Percentiles rank a stretch among this genome's conserved stretches.
Evolutionary conservation across 2,888 invertebrate genomes (phyloP).

Genomic region (Euproctis similis): DNA sequence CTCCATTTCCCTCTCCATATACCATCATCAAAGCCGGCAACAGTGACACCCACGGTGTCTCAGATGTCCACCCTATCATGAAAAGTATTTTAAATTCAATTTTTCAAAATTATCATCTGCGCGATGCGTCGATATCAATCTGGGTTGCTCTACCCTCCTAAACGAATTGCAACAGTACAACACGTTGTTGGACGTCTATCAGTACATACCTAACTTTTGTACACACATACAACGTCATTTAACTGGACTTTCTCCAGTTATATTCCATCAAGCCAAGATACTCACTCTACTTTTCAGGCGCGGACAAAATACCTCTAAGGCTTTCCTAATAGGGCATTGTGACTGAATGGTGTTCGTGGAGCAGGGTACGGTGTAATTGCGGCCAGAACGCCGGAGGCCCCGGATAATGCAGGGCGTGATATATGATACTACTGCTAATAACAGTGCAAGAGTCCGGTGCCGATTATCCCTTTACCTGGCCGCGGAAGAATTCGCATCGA

Average conservation of each 20-base stretch:
- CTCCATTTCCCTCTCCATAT: too few relatives aligned
- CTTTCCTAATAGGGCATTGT: constrained; percentile 52
- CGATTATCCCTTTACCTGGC: constrained; percentile 70
- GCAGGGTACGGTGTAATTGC: constrained; percentile 58
- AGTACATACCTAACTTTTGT: constrained; percentile 21
- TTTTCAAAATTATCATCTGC: too few relatives aligned
- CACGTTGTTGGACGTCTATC: neutral
- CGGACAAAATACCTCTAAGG: constrained; percentile 28
- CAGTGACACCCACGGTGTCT: too few relatives aligned
- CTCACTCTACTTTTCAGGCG: constrained; percentile 20
- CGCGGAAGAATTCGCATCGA: constrained; percentile 70
- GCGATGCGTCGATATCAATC: too few relatives aligned
- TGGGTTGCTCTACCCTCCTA: too few relatives aligned
- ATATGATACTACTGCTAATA: constrained; percentile 73
- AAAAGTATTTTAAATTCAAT: too few relatives aligned
- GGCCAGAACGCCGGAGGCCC: constrained; percentile 64
- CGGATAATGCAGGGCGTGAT: constrained; percentile 66
- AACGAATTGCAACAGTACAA: too few relatives aligned
- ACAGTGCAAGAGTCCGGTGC: constrained; percentile 55
- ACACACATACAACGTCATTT: constrained; percentile 18
- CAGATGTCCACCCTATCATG: too few relatives aligned
- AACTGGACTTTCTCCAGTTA: constrained; percentile 15
- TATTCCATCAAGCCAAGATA: constrained; percentile 12
- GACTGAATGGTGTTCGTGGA: constrained; percentile 41
- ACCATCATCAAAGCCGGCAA: too few relatives aligned